Percentiles rank a stretch among this genome's conserved stretches.
Evolutionary conservation across 1,140 invertebrate genomes (phyloP).

Genomic region (Saccostrea glomerata): DNA sequence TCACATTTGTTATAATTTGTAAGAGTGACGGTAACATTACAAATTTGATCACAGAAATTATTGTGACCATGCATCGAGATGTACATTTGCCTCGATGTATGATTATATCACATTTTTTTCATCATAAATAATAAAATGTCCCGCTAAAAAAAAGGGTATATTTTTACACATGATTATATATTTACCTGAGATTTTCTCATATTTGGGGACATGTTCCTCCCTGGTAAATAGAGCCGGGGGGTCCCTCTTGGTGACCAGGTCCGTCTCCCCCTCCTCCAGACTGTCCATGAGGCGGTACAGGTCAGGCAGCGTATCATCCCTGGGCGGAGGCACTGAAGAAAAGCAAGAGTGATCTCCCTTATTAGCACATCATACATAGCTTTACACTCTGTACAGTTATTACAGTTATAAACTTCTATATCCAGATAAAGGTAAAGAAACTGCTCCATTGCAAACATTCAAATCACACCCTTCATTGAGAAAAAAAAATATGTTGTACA

Average conservation of each 20-base stretch:
- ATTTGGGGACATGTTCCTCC: slow-evolving; percentile 72
- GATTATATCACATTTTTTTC: too few species aligned
- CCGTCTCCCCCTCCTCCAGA: slow-evolving; percentile 68
- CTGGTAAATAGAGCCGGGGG: slow-evolving; percentile 75
- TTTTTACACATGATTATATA: neutral
- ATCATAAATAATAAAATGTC: too few species aligned
- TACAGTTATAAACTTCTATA: neutral
- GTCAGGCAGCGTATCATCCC: slow-evolving; percentile 70
- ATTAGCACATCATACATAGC: neutral
- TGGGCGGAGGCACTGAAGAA: slow-evolving; percentile 59
- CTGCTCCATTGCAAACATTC: too few species aligned
- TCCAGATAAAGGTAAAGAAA: neutral
- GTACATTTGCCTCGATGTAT: too few species aligned
- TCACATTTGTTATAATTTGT: too few species aligned
- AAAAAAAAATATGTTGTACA: neutral
- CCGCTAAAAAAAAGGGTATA: neutral
- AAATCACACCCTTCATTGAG: too few species aligned
- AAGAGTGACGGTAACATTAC: too few species aligned
- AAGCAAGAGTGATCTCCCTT: slow-evolving; percentile 26
- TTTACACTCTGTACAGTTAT: neutral
- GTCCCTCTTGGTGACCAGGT: slow-evolving; percentile 62
- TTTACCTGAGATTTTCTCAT: slow-evolving; percentile 72
- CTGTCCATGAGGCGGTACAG: slow-evolving; percentile 71
- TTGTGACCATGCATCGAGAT: too few species aligned
- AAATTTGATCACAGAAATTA: too few species aligned